phyloP scores from a whole-genome alignment of 1,140 invertebrate genomes.

The Prorops nasuta region DNA sequence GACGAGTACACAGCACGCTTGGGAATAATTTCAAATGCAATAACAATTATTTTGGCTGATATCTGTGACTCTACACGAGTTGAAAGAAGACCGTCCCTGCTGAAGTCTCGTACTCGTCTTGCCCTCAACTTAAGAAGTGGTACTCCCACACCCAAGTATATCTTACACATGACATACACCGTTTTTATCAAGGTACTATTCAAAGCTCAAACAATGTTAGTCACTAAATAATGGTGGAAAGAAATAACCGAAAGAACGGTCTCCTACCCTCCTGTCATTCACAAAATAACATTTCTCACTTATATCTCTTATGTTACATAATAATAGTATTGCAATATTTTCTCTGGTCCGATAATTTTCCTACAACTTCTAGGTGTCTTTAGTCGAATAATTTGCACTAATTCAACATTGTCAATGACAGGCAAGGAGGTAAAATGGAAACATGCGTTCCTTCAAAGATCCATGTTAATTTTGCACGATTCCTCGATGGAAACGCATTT shows the following conservation, averaged over 20 bases:
- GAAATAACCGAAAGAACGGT: constrained; percentile 50
- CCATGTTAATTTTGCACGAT: background rate
- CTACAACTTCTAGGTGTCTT: too few relatives aligned
- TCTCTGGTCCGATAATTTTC: too few relatives aligned
- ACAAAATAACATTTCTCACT: too few relatives aligned
- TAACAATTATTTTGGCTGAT: too few relatives aligned
- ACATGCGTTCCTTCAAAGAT: background rate
- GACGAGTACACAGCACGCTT: background rate
- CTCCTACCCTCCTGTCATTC: constrained; percentile 34
- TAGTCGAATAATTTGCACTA: too few relatives aligned
- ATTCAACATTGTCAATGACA: too few relatives aligned
- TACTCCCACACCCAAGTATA: constrained; percentile 57
- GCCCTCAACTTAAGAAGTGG: constrained; percentile 31
- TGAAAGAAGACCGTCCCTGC: background rate
- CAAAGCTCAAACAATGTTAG: constrained; percentile 60
- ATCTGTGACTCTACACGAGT: too few relatives aligned
- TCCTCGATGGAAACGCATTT: constrained; percentile 23
- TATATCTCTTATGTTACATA: too few relatives aligned
- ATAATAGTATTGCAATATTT: too few relatives aligned
- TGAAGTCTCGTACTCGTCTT: background rate
- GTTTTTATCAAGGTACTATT: constrained; percentile 58
- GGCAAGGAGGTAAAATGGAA: background rate
- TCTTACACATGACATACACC: constrained; percentile 59
- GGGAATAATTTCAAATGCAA: background rate
- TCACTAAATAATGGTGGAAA: constrained; percentile 58